phyloP scores from a whole-genome alignment of 2,888 invertebrate genomes.

The Drosophila maculinotata region DNA sequence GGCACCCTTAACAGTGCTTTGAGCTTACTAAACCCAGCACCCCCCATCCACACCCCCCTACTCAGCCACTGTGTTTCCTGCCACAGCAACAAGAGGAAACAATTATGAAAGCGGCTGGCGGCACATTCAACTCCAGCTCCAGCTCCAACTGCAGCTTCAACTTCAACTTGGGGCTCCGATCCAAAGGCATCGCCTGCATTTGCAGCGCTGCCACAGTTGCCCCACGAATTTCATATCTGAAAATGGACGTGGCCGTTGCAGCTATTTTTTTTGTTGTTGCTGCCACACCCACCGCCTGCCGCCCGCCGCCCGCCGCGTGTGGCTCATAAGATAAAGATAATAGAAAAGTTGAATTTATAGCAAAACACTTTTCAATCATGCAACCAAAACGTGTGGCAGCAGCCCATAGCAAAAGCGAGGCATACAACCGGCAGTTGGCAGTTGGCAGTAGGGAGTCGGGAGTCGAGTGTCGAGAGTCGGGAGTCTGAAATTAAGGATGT shows the following conservation, averaged over 20 bases:
- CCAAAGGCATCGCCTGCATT: conserved; percentile 20
- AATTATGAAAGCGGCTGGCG: conserved; percentile 60
- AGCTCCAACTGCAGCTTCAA: neutral
- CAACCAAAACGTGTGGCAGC: conserved; percentile 58
- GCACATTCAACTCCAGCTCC: conserved; percentile 49
- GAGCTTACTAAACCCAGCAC: conserved; percentile 14
- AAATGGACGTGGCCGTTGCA: conserved; percentile 46
- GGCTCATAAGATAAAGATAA: conserved; percentile 73
- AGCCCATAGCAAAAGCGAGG: conserved; percentile 5
- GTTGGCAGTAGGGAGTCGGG: neutral
- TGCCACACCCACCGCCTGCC: conserved; percentile 15
- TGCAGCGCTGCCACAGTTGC: conserved; percentile 37
- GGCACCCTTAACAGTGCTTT: conserved; percentile 47
- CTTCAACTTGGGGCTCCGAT: neutral
- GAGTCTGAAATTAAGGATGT: conserved; percentile 11
- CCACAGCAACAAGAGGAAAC: conserved; percentile 49
- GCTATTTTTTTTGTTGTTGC: conserved; percentile 26
- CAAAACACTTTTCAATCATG: conserved; percentile 77
- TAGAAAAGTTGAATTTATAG: conserved; percentile 76
- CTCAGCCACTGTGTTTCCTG: conserved; percentile 37
- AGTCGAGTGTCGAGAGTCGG: neutral
- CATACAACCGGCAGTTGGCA: neutral
- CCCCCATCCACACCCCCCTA: neutral
- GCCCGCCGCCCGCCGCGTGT: conserved; percentile 56
- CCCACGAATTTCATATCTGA: conserved; percentile 22